phyloP scores from a whole-genome alignment of 2,888 invertebrate species.

The Pinctada fucata region DNA sequence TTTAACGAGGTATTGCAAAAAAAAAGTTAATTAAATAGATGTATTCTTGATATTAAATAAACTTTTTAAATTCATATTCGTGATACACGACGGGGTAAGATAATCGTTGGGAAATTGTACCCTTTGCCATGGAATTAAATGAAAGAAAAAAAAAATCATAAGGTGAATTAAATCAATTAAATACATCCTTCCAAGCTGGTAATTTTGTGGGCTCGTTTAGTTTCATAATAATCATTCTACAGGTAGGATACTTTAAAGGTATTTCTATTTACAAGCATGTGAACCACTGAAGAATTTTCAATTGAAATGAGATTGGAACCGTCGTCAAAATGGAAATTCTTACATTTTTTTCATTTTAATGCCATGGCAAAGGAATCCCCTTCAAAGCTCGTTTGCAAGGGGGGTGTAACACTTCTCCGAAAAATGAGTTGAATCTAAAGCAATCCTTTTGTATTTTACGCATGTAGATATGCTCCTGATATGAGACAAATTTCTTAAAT shows the following conservation, averaged over 20 bases:
- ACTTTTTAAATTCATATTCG: not conserved
- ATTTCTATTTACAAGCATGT: not conserved
- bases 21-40: not conserved
- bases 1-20: not conserved
- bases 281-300: constrained; percentile 2
- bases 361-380: not conserved
- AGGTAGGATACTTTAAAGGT: not conserved
- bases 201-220: not conserved
- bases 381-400: constrained; percentile 1
- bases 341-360: constrained; percentile 1
- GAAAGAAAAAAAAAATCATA: not conserved
- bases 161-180: not conserved
- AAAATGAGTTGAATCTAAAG: not conserved
- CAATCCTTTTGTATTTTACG: not conserved
- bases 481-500: not conserved
- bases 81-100: not conserved
- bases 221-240: not conserved
- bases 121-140: not conserved
- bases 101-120: not conserved
- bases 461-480: constrained; percentile 2
- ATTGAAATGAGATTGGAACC: not conserved
- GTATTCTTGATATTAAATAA: not conserved
- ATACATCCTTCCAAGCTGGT: not conserved
- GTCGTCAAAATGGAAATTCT: not conserved
- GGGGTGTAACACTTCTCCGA: not conserved